Evolutionary conservation across 2,797 vertebrate species (phyloP), one percentile per base, ranked within the genome.

Genomic region (Ptychadena robeensis): DNA sequence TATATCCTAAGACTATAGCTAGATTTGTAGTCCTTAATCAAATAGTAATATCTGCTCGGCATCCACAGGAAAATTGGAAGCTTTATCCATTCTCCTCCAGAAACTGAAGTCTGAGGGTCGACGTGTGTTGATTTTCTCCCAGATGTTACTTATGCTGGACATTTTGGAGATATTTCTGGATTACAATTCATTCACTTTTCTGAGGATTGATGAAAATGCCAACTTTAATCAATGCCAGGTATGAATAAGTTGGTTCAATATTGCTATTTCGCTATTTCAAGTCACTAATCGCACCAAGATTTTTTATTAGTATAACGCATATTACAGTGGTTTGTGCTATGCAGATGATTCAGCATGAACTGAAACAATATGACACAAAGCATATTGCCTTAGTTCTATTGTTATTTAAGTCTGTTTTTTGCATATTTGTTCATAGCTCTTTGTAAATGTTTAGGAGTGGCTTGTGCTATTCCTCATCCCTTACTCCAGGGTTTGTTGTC

Each of bases 181-280:
- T 86, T 94, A 96, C 90, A 95, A 95, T 81, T 95, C 94, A 70
- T 94, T 99, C 81, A 95, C 95, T 0, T 98, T 97, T 3, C 88
- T 98, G 38, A 93, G 98, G 18, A 94, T 99, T 34, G 97, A 99
- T 76, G 98, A 98, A 85, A 96, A 95, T 57, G 93, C 96, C 59
- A 94, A 93, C 85, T 90, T 91, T 1, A 94, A 96, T 0, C 95
- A 98, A 28, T 93, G 96, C 69, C 96, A 96, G 96, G 98, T 98
- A 82, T 83, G 82, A 57, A 25, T n/a, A 53, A 6, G 44, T 22
- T 53, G 18, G 15, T 53, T 9, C 18, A 53, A 4, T 53, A 18
- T n/a, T n/a, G n/a, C n/a, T n/a, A n/a, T n/a, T n/a, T n/a, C n/a
- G n/a, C n/a, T n/a, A n/a, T n/a, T n/a, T n/a, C n/a, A n/a, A n/a